Evolutionary conservation across 2,888 invertebrate species (phyloP), one percentile per base, ranked within the genome.

Genomic region (Parnassius mnemosyne): DNA sequence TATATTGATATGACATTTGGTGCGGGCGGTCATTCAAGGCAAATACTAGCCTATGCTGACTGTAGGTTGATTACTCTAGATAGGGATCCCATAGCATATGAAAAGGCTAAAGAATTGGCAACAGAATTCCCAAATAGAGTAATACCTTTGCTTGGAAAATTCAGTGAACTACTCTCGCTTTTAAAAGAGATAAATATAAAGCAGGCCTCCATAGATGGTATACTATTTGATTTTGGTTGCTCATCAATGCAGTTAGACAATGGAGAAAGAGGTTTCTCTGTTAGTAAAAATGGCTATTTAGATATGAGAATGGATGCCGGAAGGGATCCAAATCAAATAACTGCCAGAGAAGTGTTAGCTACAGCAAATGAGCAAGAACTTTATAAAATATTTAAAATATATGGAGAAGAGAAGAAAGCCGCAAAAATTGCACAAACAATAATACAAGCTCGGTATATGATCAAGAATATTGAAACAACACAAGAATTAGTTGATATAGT

Each of bases 1-100:
- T 94, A 96, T 70, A 89, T 99, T 67, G 99, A 99, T 79, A 97
- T 98, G 97, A 99, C 99, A 12, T 99, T 98, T 90, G 98, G 99
- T 42, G 96, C 96, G 25, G 99, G 99, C 9, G 98, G 98, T 0
- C 99, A 99, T 79, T 94, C 96, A 10, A 92, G 90, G 70, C 92
- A 93, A 76, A 92, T 99, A 69, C 89, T 99, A 54, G 92, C 96
- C 75, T 78, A 91, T 42, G 92, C 93, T 11, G 88, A 95, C 47
- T 92, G 95, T 16, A 95, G 92, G 78, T 88, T 98, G 2, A 94
- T 95, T 75, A 96, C 96, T 0, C 84, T 98, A 69, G 99, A 99
- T 83, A 93, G 98, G 81, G 99, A 99, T 86, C 97, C 97, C 0
- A 73, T 93, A 12, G 97, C 98, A 5, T 91, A 94, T 84, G 86